These are phyloP conservation scores for Aphrocallistes beatrix DNA, from an alignment of 37 sponge, comb jelly and placozoan genomes.

Conservation along the genomic window DNA sequence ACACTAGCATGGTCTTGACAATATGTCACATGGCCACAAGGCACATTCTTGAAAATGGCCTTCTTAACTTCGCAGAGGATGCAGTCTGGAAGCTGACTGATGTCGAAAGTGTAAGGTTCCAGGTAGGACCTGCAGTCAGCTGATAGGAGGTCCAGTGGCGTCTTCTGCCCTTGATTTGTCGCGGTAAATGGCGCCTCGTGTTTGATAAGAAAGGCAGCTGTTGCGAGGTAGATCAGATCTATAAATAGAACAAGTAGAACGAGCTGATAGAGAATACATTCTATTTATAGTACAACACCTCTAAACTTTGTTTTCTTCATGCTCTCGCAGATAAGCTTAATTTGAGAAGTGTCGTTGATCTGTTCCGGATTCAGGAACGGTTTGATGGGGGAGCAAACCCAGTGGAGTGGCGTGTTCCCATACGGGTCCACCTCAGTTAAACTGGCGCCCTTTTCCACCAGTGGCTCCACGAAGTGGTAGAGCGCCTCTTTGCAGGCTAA, in stretches of 20 bases:
- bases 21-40: not conserved
- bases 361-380: not conserved
- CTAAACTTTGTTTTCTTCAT: slow-evolving; percentile 12
- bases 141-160: not conserved
- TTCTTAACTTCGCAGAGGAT: not conserved
- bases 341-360: not conserved
- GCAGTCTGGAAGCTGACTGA: not conserved
- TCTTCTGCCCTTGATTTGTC: not conserved
- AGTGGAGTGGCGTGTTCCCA: slow-evolving; percentile 12
- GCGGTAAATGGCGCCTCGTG: not conserved
- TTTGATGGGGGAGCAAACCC: not conserved
- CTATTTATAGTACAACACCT: not conserved
- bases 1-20: not conserved
- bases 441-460: not conserved
- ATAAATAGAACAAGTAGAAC: not conserved
- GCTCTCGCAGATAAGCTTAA: not conserved
- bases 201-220: not conserved
- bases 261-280: not conserved
- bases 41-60: not conserved
- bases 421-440: not conserved
- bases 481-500: not conserved
- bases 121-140: not conserved
- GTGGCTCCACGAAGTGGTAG: slow-evolving; percentile 13
- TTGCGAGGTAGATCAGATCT: not conserved
- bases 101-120: not conserved